Percentiles rank a stretch among this genome's conserved stretches.
Conservation (phyloP, 1,140 invertebrate genomes). For the Hydropsyche tenuis region DNA sequence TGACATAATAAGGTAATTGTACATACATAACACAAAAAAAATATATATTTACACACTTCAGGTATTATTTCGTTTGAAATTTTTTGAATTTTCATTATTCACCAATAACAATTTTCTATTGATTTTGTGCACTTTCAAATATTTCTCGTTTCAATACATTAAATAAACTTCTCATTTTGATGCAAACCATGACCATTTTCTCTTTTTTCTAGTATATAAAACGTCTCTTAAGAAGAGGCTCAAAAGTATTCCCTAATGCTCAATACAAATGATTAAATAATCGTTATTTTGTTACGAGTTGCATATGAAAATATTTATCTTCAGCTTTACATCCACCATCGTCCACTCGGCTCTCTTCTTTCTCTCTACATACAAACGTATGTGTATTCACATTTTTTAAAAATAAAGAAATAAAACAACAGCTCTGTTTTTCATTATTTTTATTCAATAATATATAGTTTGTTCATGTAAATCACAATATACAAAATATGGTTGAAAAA, state of each 20-base stretch:
- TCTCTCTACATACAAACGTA: not conserved
- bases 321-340: conserved; percentile 1
- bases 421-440: no score
- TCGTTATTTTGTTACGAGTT: not conserved
- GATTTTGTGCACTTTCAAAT: no score
- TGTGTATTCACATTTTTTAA: not conserved
- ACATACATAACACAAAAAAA: no score
- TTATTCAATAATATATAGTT: not conserved
- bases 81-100: no score
- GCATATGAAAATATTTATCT: not conserved
- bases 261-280: not conserved
- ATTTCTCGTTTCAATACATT: no score
- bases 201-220: not conserved
- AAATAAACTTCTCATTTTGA: no score
- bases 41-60: no score
- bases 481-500: not conserved
- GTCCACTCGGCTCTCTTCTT: not conserved
- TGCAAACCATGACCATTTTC: no score
- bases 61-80: no score
- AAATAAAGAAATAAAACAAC: conserved; percentile 2
- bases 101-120: no score
- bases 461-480: not conserved
- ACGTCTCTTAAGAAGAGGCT: not conserved
- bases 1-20: no score
- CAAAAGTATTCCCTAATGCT: conserved; percentile 12